Conservation (phyloP, 2,888 invertebrate genomes). For the Griposia aprilina region DNA sequence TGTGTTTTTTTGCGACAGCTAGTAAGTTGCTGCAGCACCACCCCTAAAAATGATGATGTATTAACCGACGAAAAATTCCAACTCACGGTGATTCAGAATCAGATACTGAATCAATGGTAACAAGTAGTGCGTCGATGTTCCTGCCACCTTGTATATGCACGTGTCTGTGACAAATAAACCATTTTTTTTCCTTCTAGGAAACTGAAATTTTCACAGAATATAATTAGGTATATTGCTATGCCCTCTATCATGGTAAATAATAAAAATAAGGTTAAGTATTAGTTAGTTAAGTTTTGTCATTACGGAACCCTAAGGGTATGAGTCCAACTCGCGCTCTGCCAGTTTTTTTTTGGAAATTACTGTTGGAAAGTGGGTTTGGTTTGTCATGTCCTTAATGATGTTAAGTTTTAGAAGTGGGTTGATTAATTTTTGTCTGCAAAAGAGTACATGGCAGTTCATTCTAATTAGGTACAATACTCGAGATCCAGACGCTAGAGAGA, state of each 20-base stretch:
- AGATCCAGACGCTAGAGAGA: background rate
- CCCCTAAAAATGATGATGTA: no score
- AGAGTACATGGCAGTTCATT: constrained; percentile 2
- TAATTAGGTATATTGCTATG: background rate
- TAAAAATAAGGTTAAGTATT: background rate
- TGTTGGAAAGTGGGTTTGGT: constrained; percentile 19
- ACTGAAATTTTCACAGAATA: background rate
- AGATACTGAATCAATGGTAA: no score
- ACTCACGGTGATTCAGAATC: no score
- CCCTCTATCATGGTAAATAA: background rate
- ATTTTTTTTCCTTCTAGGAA: background rate
- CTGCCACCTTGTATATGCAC: background rate
- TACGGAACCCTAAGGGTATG: background rate
- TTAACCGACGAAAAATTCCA: no score
- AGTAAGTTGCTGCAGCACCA: no score
- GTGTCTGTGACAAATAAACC: background rate
- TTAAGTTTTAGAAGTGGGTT: constrained; percentile 43
- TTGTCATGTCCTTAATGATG: constrained; percentile 46
- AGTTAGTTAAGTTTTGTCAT: background rate
- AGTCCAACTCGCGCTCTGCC: no score
- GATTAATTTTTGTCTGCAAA: constrained; percentile 43
- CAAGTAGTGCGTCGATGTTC: no score
- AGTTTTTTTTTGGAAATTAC: constrained; percentile 19
- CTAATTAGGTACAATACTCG: constrained; percentile 18
- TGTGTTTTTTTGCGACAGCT: no score